Evolutionary conservation across 2,797 vertebrate species (phyloP), one percentile per base, ranked within the genome.

Genomic region (Oreortyx pictus): DNA sequence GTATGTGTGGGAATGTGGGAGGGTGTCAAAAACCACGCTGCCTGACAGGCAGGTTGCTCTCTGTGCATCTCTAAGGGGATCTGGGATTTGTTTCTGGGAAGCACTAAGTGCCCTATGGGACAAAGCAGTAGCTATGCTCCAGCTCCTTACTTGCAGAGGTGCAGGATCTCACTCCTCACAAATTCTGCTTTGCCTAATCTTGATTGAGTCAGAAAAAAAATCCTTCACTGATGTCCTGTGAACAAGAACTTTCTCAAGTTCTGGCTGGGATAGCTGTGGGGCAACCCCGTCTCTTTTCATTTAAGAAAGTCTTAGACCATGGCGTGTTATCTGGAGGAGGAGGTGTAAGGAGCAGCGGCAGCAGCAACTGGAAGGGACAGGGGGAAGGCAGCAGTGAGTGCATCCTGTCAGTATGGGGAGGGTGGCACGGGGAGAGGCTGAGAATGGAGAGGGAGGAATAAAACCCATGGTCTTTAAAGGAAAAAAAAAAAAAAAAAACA

Each of bases 381-480:
- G 3, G 2, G 2, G 4, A 94, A 89, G 91, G 62, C 17, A 0
- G 82, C 31, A 20, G 73, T 0, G 13, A 94, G 59, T 39, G 83
- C 83, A 67, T 82, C 57, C 74, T 61, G 79, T 66, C 77, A n/a
- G 79, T n/a, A 50, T 76, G 71, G 74, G 93, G 88, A 93, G 89
- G 37, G 82, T 75, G 91, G 86, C 76, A 88, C 24, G 1, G 64
- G 89, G 74, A 85, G 74, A 91, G 87, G 66, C 78, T 86, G 66
- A 44, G 73, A 80, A 88, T 24, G 68, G 76, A 39, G 77, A 86
- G 60, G 49, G 66, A 59, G 65, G 70, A 89, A 88, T 65, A 79
- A 94, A 81, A 80, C 31, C 79, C 68, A 62, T 91, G 79, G 74
- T 94, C 86, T 93, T 71, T 82, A 95, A 93, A 92, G 76, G 90